Conservation (phyloP, 2,113 vertebrate species). For the Calonectris borealis region DNA sequence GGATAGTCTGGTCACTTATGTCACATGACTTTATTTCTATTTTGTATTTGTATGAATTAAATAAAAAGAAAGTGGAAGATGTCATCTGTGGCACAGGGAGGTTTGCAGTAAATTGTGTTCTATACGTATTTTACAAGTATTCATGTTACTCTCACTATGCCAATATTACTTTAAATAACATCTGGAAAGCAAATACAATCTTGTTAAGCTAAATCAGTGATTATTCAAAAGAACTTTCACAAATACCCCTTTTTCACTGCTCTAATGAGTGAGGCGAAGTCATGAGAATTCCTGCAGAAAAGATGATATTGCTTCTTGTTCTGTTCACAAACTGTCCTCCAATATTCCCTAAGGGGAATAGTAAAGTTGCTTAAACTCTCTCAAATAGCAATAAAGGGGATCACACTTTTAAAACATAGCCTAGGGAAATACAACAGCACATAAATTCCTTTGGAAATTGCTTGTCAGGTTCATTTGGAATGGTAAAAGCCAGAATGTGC, state of each 20-base stretch:
- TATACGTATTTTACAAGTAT: background rate
- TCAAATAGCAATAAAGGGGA: constrained; percentile 49
- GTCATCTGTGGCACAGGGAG: background rate
- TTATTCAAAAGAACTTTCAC: background rate
- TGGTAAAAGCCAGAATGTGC: constrained; percentile 50
- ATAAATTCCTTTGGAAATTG: constrained; percentile 62
- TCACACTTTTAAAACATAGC: constrained; percentile 48
- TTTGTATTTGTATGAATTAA: background rate
- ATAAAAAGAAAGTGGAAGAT: background rate
- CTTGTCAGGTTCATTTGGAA: constrained; percentile 63
- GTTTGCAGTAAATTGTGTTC: background rate
- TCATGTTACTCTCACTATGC: background rate
- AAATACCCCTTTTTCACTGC: background rate
- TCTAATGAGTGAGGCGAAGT: background rate
- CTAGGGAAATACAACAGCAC: constrained; percentile 46
- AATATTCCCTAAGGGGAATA: background rate
- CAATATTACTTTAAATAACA: background rate
- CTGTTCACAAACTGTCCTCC: background rate
- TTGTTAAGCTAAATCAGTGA: background rate
- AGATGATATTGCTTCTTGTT: background rate
- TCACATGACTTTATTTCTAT: background rate
- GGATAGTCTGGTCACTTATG: background rate
- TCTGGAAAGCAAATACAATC: background rate
- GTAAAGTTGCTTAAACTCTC: constrained; percentile 48
- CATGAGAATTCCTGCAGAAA: background rate